Base-by-base conservation (phyloP, 53 echinoderm and acorn worm species). In the Glandiceps talaboti region DNA sequence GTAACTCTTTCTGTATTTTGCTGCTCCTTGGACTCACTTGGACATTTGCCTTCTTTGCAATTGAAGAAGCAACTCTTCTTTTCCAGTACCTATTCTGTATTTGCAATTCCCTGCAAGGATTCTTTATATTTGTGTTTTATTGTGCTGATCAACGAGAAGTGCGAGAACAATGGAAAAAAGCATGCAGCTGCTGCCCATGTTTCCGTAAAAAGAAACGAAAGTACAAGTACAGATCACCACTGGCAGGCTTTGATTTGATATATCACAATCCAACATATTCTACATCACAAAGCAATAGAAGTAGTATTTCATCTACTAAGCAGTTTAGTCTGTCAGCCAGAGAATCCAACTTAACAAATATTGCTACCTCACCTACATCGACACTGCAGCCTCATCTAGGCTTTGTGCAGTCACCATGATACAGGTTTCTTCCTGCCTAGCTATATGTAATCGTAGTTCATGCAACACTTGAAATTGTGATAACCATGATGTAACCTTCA, bases 21-120 rank as follows among this genome's bases (percentile, higher is more conserved):
- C 84, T 94, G 1, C 81, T 94, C 14, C 92, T 94, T 31, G 94
- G 94, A 0, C 77, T 94, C 27, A 88, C 92, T 33, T 94, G 94
- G 94, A 82, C 84, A 14, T 94, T 94, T 74, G 92, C 92, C 14
- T 92, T 94, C 81, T 85, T 92, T 14, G 88, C 90, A 28, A 80
- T 92, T 14, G 86, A 86, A 33, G 80, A 86, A 26, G 80, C 86
- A 10, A 74, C 80, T 27, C 92, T 92, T 75, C 75, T 75, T 79
- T 92, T 92, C 81, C 94, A 92, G 73, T 82, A 92, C 80, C 74
- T 92, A 77, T 92, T 94, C 86, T 94, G 94, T 75, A 32, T 92
- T 45, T 88, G 84, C 83, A 94, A 94, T 82, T 86, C 92, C 45
- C 83, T 92, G 79, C 94, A 94, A 75, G 94, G 94, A 0, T 80